Evolutionary conservation across 2,888 invertebrate species (phyloP), one percentile per base, ranked within the genome.

Genomic region (Phragmatobia fuliginosa): DNA sequence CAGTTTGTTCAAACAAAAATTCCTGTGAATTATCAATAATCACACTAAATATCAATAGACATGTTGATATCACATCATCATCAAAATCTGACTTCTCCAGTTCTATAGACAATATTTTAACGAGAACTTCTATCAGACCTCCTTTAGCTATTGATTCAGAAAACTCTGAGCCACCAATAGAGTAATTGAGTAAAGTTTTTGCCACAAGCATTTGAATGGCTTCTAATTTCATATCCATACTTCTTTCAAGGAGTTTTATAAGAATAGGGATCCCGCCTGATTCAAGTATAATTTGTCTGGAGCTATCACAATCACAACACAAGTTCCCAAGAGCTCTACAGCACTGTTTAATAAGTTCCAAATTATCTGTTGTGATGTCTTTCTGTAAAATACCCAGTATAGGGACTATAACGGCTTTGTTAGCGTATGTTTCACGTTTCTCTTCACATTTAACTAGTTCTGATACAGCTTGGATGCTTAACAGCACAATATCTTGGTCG

Each of bases 261-360:
- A 96, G 86, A 60, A 90, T 88, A 63, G 89, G 85, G 72, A 96
- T 92, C 2, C 97, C 97, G 70, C 95, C 90, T 62, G 79, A 81
- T 21, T 90, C 86, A 2, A 92, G 83, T 52, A 97, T 94, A 67
- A 96, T 88, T 72, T 95, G 95, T 75, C 97, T 94, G 28, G 96
- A 96, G 83, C 95, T 94, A 94, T 98, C 97, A 93, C 98, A 98
- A 87, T 98, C 97, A 89, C 97, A 98, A 88, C 98, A 98, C 85
- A 99, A 97, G 90, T 99, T 99, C 52, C 98, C 98, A 32, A 99
- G 93, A 5, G 98, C 98, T 83, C 98, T 96, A 80, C 97, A 97
- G 58, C 97, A 96, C 87, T 98, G 98, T 78, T 97, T 97, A 14
- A 97, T 92, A 66, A 97, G 88, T 76, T 96, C 96, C 73, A 95